These are phyloP conservation scores for Harpegnathos saltator DNA, from an alignment of 1,140 invertebrate genomes.

Conservation along the genomic window DNA sequence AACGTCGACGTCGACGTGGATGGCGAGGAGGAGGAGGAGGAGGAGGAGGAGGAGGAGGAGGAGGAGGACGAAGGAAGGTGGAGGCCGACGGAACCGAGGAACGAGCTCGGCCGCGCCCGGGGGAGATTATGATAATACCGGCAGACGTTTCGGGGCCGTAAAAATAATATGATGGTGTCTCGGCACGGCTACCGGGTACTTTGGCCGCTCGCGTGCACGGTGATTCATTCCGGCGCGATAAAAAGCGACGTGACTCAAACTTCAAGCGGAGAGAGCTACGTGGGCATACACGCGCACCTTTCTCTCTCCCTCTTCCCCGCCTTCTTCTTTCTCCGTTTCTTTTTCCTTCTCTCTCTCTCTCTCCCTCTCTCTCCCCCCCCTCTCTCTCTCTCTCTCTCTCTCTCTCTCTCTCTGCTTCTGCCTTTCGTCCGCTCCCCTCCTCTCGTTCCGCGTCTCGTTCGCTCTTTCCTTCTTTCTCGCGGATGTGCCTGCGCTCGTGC, in stretches of 20 bases:
- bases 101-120: slow-evolving; percentile 62
- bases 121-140: slow-evolving; percentile 81
- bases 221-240: slow-evolving; percentile 77
- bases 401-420: not conserved
- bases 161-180: slow-evolving; percentile 81
- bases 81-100: slow-evolving; percentile 35
- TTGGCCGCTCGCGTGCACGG: slow-evolving; percentile 72
- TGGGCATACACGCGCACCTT: slow-evolving; percentile 19
- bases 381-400: not conserved
- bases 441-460: not conserved
- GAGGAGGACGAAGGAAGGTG: not conserved
- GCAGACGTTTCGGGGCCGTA: slow-evolving; percentile 81
- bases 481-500: slow-evolving; percentile 1
- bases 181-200: slow-evolving; percentile 80
- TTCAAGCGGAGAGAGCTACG: slow-evolving; percentile 37
- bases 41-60: not conserved
- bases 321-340: not conserved
- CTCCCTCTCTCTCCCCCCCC: not conserved
- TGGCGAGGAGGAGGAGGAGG: not conserved
- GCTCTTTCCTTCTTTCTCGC: slow-evolving; percentile 13
- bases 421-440: not conserved
- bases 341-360: not conserved
- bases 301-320: not conserved
- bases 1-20: slow-evolving; percentile 21
- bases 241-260: slow-evolving; percentile 69